These are phyloP conservation scores for Cyclina sinensis DNA, from an alignment of 1,140 invertebrate genomes.

Conservation along the genomic window DNA sequence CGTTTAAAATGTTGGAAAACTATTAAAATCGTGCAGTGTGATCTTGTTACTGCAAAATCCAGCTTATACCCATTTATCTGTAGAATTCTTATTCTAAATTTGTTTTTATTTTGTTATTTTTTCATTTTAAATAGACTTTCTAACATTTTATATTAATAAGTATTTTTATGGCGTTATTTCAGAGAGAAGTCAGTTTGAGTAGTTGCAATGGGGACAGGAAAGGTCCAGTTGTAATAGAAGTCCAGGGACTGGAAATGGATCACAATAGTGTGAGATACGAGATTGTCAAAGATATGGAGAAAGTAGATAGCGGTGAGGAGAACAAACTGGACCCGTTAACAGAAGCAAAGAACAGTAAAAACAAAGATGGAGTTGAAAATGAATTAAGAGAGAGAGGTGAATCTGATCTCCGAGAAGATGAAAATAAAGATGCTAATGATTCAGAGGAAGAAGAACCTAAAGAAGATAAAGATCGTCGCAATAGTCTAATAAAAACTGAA, in stretches of 20 bases:
- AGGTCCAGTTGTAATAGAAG: constrained; percentile 15
- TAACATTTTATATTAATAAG: not conserved
- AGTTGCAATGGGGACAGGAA: not conserved
- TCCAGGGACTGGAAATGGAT: constrained; percentile 35
- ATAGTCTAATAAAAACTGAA: constrained; percentile 27
- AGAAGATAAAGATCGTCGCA: not conserved
- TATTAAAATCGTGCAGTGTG: too few relatives aligned
- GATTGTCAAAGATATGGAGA: constrained; percentile 27
- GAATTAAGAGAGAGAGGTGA: not conserved
- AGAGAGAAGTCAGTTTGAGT: not conserved
- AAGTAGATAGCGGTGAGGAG: not conserved
- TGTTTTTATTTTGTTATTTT: not conserved
- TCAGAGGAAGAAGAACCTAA: not conserved
- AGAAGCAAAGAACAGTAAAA: constrained; percentile 47
- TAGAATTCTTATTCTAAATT: too few relatives aligned
- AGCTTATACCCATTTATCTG: too few relatives aligned
- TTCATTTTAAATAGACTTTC: not conserved
- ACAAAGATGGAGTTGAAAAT: not conserved
- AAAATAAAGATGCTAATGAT: not conserved
- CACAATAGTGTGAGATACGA: not conserved
- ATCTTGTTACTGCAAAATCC: too few relatives aligned
- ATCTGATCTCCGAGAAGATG: constrained; percentile 16
- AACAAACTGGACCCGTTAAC: constrained; percentile 42
- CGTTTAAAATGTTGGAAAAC: too few relatives aligned
- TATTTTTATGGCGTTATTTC: not conserved